Evolutionary conservation across 1,140 invertebrate species (phyloP), one percentile per base, ranked within the genome.

Genomic region (Trichonephila clavata): DNA sequence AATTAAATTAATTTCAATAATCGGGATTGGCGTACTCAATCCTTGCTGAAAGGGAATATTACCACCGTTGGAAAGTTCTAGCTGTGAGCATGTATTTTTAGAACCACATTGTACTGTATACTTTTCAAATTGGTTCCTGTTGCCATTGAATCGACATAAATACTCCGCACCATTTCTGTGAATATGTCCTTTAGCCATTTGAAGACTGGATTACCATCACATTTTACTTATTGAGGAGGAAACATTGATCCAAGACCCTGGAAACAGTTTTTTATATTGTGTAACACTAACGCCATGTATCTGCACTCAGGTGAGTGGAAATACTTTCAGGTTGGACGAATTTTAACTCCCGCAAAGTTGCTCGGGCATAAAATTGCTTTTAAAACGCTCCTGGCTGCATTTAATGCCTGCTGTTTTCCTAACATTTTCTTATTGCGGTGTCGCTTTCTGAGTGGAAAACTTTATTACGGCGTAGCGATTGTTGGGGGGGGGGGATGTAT

Each of bases 231-330:
- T 24, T 83, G 21, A 59, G 59, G 21, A 83, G 43, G 71, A 83
- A 16, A 21, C 24, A 50, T 59, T 59, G 81, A 59, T n/a, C n/a
- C 50, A 59, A 57, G 81, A n/a, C 50, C 20, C 50, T 83, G 81
- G 81, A 83, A 83, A 83, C 81, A 57, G 50, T 83, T 57, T 83
- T 57, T 77, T 59, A 16, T 63, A 20, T 77, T 77, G 32, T 77
- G 32, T 27, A 18, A 32, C 71, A 57, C 20, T 20, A 39, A 83
- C 81, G 57, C 81, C 39, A 63, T 87, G 59, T 63, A 87, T 39
- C 86, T 63, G 10, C 86, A 87, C 39, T 87, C 86, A 87, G 86
- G 86, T 87, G 59, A 87, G 86, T 87, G n/a, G 83, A 60, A 84
- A 84, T 60, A 8, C 71, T 77, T 84, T 84, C 43, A 84, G 24